A percentile compares a stretch with the other conserved stretches of the same genome.
These are phyloP conservation scores for Drosophila helvetica DNA, from an alignment of 2,888 invertebrate genomes.

Conservation along the genomic window DNA sequence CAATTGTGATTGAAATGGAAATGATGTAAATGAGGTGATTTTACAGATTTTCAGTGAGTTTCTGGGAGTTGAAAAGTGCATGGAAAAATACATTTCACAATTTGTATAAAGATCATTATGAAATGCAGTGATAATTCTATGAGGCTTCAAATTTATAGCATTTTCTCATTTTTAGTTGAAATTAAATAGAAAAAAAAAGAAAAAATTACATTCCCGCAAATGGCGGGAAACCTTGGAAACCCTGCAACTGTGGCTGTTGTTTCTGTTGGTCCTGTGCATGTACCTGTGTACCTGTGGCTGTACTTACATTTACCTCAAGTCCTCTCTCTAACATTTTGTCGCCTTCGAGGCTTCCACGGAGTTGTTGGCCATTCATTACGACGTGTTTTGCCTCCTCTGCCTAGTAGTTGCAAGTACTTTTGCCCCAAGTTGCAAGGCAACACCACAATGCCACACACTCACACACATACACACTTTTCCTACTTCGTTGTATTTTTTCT, in stretches of 20 bases:
- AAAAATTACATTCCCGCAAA: neutral
- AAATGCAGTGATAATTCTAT: neutral
- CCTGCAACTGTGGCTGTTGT: neutral
- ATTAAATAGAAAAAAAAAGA: neutral
- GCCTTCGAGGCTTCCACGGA: conserved; percentile 26
- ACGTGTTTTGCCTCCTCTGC: conserved; percentile 50
- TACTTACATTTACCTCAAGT: neutral
- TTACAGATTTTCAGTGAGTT: neutral
- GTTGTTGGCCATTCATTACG: conserved; percentile 68
- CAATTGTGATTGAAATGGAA: neutral
- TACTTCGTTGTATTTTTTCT: conserved; percentile 46
- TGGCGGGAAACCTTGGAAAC: neutral
- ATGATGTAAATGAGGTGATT: no score
- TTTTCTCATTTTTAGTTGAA: neutral
- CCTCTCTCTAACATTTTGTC: conserved; percentile 44
- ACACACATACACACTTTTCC: conserved; percentile 8
- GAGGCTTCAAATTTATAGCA: rapidly evolving
- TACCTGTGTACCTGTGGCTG: neutral
- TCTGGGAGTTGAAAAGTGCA: neutral
- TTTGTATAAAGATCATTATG: neutral
- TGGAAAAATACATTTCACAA: no score
- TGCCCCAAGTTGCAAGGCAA: neutral
- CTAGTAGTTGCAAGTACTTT: conserved; percentile 30
- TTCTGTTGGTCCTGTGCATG: conserved; percentile 1
- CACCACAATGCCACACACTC: conserved; percentile 68